Base-by-base conservation (phyloP, 2,113 vertebrate genomes). In the Nerophis ophidion region DNA sequence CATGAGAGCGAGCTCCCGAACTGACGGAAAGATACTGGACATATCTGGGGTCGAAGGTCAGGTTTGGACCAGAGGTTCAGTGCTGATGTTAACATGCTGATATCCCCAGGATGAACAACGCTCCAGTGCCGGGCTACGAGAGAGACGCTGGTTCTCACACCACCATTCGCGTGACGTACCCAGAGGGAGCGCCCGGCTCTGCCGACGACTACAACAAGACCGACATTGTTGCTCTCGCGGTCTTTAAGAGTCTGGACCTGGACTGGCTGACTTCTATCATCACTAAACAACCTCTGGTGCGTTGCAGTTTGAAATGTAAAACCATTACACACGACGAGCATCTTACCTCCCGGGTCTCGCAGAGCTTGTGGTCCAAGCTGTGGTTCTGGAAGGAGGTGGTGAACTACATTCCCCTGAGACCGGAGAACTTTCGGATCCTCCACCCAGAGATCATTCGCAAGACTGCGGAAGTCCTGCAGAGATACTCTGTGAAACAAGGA, bases 301-400 rank as follows among this genome's bases (percentile, higher is more conserved):
- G 79, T 16, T 59, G 19, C 52, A 49, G 57, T 33, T 7, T 45
- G 46, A 5, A 57, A 57, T 45, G 9, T 34, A 47, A 57, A 14
- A 38, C 6, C 8, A 16, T 55, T 35, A 40, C 35, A 63, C 49
- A 9, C 26, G 8, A 26, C 26, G 26, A 26, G 26, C 1, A 19
- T 42, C 15, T 75, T 45, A 47, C 48, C 34, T n/a, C 8, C 36
- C 57, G 5, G 12, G 26, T 33, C 46, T 67, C 45, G 34, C 15
- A 92, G 90, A 85, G 81, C 62, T 89, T 90, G 77, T 91, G 88
- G 91, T 88, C 90, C 45, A 92, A 90, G 79, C 63, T 90, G 56
- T 92, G 91, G 91, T 92, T 92, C 81, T 92, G 91, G 91, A 87
- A 76, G 58, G 78, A 89, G 8, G 89, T 92, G 54, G 86, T 90